Percentiles rank a stretch among this genome's conserved stretches.
phyloP scores from a whole-genome alignment of 2,797 vertebrate genomes.

The Periophthalmus magnuspinnatus region DNA sequence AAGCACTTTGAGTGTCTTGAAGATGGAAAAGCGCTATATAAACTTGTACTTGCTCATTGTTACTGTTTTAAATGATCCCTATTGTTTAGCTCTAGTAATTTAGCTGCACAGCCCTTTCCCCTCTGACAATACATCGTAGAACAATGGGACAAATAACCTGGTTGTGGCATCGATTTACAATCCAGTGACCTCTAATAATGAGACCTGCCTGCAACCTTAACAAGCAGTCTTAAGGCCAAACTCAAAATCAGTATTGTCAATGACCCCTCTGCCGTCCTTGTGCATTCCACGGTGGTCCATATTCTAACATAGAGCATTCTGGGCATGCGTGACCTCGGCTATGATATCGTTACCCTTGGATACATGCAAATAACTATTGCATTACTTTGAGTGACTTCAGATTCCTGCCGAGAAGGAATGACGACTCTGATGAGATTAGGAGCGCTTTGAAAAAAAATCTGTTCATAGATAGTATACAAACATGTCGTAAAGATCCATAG shows the following conservation, averaged over 20 bases:
- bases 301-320: slow-evolving; percentile 42
- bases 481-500: slow-evolving; percentile 13
- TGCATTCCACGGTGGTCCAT: slow-evolving; percentile 6
- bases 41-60: not conserved
- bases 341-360: slow-evolving; percentile 50
- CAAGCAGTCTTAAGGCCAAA: not conserved
- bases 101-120: not conserved
- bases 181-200: slow-evolving; percentile 10
- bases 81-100: not conserved
- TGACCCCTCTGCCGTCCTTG: slow-evolving; percentile 18
- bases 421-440: slow-evolving; percentile 29
- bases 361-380: slow-evolving; percentile 23
- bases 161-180: slow-evolving; percentile 3
- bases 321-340: slow-evolving; percentile 58
- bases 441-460: slow-evolving; percentile 11
- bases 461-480: slow-evolving; percentile 19
- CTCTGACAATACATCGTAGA: not conserved
- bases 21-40: no score
- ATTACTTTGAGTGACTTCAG: slow-evolving; percentile 25
- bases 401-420: slow-evolving; percentile 27
- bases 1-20: no score
- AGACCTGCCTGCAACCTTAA: not conserved
- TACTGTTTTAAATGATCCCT: not conserved
- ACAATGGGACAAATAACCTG: not conserved
- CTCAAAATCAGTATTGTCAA: not conserved